Evolutionary conservation across 2,888 invertebrate genomes (phyloP), one percentile per base, ranked within the genome.

Genomic region (Horisme vitalbata): DNA sequence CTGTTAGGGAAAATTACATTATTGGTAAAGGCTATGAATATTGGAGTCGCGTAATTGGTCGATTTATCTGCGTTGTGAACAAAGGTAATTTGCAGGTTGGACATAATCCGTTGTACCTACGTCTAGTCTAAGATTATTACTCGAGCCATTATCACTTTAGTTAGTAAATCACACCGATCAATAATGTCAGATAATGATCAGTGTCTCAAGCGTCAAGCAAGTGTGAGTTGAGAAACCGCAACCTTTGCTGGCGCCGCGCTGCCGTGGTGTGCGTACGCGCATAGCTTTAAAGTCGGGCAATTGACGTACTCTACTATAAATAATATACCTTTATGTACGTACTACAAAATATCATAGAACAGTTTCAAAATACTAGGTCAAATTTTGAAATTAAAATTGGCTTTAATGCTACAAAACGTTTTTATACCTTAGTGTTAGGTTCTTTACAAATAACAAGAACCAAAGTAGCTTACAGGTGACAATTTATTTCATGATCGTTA

Each of bases 181-280:
- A 77, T 79, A 79, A 74, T 80, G 65, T 77, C 71, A 68, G 79
- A 81, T 83, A 80, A 77, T 76, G 70, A 81, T 79, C 79, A 71
- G 52, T 63, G 70, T 68, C 62, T 70, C 65, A 68, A 74, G 75
- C 68, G 68, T 71, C 75, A 66, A 71, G 75, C 73, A 67, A 73
- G 75, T 79, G 79, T 77, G 73, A 71, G 77, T 77, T 78, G 79
- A 63, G 65, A 71, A 76, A 79, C 79, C 74, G 71, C 78, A 76
- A 72, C 68, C 72, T 75, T 71, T 70, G 68, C 44, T 31, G 55
- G 54, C 55, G 51, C 52, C 55, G 52, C 21, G 41, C 18, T 33
- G 48, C 6, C 10, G 12, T 24, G 23, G 30, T 35, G 47, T 35
- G 45, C 46, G 52, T 45, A 28, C 36, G 36, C 49, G 45, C 52